A percentile compares a stretch with the other conserved stretches of the same genome.
Evolutionary conservation across 2,113 vertebrate species (phyloP).

Genomic region (Archilochus colubris): DNA sequence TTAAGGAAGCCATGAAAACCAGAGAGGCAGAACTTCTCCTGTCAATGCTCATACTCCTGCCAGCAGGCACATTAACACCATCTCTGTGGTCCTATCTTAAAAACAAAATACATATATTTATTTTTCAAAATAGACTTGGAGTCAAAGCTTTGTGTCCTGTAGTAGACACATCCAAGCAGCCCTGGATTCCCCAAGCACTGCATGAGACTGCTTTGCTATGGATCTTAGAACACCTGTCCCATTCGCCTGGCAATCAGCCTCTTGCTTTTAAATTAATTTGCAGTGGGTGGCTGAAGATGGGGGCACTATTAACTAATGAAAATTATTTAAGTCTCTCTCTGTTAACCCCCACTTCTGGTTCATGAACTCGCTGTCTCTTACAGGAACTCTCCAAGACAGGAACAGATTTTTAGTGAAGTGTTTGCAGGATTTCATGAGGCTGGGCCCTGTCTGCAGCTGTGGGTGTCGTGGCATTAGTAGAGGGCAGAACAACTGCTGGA

Average conservation of each 20-base stretch:
- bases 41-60: not conserved
- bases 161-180: not conserved
- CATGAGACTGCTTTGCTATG: not conserved
- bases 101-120: rapidly evolving
- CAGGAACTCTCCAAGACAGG: not conserved
- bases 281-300: not conserved
- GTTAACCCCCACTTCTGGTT: not conserved
- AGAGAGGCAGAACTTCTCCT: not conserved
- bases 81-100: not conserved
- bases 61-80: not conserved
- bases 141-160: not conserved
- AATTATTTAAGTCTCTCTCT: not conserved
- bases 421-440: not conserved
- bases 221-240: not conserved
- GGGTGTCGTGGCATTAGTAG: rapidly evolving
- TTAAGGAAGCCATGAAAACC: not conserved
- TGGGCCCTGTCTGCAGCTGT: rapidly evolving
- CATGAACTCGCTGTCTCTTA: rapidly evolving
- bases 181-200: not conserved
- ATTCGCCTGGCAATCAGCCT: not conserved
- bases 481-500: not conserved
- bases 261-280: not conserved
- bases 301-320: not conserved
- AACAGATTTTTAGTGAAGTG: rapidly evolving
- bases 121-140: not conserved